Conservation (phyloP, 2,797 vertebrate genomes). For the Cuculus canorus region DNA sequence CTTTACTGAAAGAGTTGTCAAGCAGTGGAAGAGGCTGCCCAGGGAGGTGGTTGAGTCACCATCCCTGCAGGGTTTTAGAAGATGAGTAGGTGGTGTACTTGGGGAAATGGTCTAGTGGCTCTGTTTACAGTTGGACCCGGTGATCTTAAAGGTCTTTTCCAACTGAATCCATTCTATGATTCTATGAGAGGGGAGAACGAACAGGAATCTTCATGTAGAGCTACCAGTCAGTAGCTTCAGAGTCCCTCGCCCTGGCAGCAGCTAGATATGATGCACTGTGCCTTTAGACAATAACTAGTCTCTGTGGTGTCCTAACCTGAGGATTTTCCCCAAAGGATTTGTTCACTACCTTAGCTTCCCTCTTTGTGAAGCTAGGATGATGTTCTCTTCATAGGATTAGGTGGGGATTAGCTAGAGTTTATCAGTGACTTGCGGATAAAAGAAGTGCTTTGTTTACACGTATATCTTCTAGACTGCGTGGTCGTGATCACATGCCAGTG, state of each 20-base stretch:
- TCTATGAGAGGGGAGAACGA: not conserved
- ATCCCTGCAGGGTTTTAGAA: too few relatives aligned
- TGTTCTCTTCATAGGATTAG: slow-evolving; percentile 49
- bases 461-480: not conserved
- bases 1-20: too few relatives aligned
- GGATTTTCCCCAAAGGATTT: slow-evolving; percentile 10
- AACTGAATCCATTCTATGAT: too few relatives aligned
- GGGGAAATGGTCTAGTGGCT: too few relatives aligned
- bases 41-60: too few relatives aligned
- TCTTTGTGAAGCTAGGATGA: slow-evolving; percentile 1
- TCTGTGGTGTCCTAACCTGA: not conserved
- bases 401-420: slow-evolving; percentile 52
- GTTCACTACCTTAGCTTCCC: not conserved
- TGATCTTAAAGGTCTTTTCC: too few relatives aligned
- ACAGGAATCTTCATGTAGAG: not conserved
- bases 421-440: slow-evolving; percentile 7
- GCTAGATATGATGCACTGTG: not conserved
- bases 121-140: too few relatives aligned
- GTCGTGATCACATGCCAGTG: not conserved
- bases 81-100: too few relatives aligned
- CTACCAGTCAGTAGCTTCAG: not conserved
- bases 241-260: not conserved
- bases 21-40: too few relatives aligned
- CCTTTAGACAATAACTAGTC: not conserved
- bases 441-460: slow-evolving; percentile 24